Percentiles rank a stretch among this genome's conserved stretches.
Conservation (phyloP, 2,113 vertebrate genomes). For the Myiozetetes cayanensis region DNA sequence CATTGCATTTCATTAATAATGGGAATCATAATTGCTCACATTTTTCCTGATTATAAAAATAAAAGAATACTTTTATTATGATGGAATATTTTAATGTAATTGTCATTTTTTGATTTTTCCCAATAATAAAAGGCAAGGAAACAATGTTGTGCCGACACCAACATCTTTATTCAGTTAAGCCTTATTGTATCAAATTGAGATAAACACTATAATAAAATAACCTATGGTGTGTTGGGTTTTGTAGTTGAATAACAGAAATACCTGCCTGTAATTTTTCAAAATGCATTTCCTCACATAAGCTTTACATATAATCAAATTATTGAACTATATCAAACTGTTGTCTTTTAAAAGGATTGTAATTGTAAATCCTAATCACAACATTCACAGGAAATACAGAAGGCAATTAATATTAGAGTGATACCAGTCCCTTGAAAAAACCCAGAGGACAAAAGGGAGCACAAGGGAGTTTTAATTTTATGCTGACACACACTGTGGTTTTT, state of each 20-base stretch:
- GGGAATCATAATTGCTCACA: background rate
- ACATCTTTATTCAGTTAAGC: background rate
- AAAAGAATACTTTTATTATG: background rate
- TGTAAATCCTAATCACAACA: background rate
- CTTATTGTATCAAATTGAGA: background rate
- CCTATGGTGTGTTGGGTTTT: background rate
- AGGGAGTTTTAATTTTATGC: conserved; percentile 6
- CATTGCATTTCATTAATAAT: background rate
- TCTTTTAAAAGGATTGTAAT: background rate
- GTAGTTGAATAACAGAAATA: background rate
- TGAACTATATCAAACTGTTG: background rate
- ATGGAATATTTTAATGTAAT: background rate
- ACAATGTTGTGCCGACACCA: background rate
- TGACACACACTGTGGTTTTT: background rate
- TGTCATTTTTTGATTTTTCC: background rate
- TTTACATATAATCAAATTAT: background rate
- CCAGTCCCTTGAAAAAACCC: background rate
- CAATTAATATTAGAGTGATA: background rate
- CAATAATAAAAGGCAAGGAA: background rate
- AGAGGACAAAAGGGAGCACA: background rate
- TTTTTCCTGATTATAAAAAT: background rate
- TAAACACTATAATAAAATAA: background rate
- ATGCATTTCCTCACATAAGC: background rate
- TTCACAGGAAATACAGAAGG: background rate
- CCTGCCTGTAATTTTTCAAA: background rate